A percentile compares a stretch with the other conserved stretches of the same genome.
Evolutionary conservation across 2,888 invertebrate species (phyloP).

Genomic region (Nymphalis polychloros): DNA sequence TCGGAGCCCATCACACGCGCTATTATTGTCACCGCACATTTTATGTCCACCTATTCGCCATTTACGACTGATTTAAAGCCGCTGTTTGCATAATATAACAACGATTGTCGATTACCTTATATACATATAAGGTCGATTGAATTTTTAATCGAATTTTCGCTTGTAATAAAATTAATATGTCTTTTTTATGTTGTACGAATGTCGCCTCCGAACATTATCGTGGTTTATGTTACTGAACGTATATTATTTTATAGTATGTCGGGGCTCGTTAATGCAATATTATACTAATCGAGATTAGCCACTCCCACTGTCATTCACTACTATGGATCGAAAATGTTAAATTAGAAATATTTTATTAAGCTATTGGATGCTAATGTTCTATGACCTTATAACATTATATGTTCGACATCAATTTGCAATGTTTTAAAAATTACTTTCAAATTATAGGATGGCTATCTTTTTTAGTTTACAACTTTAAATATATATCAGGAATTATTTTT

Average conservation of each 20-base stretch:
- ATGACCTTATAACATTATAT: constrained; percentile 34
- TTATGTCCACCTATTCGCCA: constrained; percentile 63
- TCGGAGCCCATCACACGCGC: constrained; percentile 46
- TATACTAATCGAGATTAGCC: constrained; percentile 31
- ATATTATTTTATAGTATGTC: constrained; percentile 15
- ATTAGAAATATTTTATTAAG: constrained; percentile 28
- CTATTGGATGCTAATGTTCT: constrained; percentile 32
- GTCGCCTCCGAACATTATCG: not conserved
- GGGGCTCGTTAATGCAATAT: constrained; percentile 14
- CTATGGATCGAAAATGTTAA: constrained; percentile 28
- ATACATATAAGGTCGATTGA: constrained; percentile 56
- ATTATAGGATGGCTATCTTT: too few species aligned
- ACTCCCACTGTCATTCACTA: constrained; percentile 33
- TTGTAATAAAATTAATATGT: constrained; percentile 53
- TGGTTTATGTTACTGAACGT: constrained; percentile 2
- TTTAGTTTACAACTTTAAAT: too few species aligned
- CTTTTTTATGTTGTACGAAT: constrained; percentile 10
- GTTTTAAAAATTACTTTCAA: constrained; percentile 1
- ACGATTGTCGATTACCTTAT: constrained; percentile 63
- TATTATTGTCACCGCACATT: constrained; percentile 62
- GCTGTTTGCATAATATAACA: constrained; percentile 70
- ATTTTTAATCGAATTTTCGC: constrained; percentile 63
- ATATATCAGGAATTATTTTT: too few species aligned
- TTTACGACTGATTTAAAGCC: constrained; percentile 64
- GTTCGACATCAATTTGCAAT: constrained; percentile 16